Conservation (phyloP, 2,113 vertebrate species). For the Macquaria australasica region DNA sequence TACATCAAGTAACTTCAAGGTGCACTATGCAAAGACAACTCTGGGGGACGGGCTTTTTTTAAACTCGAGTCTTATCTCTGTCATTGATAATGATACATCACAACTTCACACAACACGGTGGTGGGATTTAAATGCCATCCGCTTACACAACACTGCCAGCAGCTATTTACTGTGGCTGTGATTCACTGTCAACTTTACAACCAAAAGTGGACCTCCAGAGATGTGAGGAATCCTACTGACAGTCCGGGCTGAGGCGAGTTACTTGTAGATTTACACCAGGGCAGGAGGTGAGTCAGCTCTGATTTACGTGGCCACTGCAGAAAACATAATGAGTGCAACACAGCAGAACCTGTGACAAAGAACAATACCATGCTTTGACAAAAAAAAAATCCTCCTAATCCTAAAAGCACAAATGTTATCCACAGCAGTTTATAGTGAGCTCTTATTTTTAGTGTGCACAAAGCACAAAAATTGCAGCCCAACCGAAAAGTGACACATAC, state of each 20-base stretch:
- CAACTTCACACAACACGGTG: conserved; percentile 47
- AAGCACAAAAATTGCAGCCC: conserved; percentile 55
- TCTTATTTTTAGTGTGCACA: conserved; percentile 21
- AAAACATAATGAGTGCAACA: conserved; percentile 50
- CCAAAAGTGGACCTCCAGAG: conserved; percentile 53
- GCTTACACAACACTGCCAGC: conserved; percentile 53
- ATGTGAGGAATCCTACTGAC: conserved; percentile 58
- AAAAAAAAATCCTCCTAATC: background rate
- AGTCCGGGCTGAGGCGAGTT: conserved; percentile 48
- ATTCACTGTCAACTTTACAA: conserved; percentile 67
- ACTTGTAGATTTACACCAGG: conserved; percentile 53
- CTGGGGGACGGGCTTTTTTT: background rate
- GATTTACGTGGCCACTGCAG: conserved; percentile 61
- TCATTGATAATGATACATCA: conserved; percentile 39
- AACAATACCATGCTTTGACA: conserved; percentile 32
- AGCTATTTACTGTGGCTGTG: conserved; percentile 51
- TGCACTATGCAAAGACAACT: conserved; percentile 18
- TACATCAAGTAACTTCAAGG: conserved; percentile 34
- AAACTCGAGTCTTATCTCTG: background rate
- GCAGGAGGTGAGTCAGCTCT: conserved; percentile 56
- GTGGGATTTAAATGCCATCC: conserved; percentile 63
- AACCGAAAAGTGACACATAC: conserved; percentile 41
- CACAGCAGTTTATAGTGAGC: conserved; percentile 14
- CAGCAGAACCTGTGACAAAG: conserved; percentile 39
- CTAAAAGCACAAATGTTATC: conserved; percentile 23